Evolutionary conservation across 2,797 vertebrate genomes (phyloP).

Genomic region (Brachymystax lenok): DNA sequence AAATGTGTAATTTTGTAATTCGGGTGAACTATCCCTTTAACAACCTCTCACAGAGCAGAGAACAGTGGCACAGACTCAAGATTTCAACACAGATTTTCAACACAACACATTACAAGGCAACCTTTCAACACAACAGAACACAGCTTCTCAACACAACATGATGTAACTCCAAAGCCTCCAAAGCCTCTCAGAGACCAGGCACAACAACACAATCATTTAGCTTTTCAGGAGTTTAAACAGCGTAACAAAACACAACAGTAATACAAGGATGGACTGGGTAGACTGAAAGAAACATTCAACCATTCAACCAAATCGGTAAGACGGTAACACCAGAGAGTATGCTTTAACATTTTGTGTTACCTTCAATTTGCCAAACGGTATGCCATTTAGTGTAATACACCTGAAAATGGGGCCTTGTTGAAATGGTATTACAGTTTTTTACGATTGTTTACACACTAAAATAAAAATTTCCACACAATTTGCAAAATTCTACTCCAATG

Average conservation of each 20-base stretch:
- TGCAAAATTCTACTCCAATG: too few relatives aligned
- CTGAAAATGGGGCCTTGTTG: neutral
- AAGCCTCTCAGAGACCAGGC: neutral
- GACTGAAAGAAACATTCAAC: too few relatives aligned
- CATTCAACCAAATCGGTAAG: too few relatives aligned
- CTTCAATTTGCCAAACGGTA: neutral
- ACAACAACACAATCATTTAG: neutral
- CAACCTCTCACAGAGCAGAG: slow-evolving; percentile 58
- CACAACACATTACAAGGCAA: too few relatives aligned
- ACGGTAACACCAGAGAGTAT: neutral
- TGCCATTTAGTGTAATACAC: neutral
- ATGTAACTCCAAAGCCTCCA: too few relatives aligned
- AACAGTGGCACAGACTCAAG: neutral
- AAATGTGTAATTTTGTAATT: too few relatives aligned
- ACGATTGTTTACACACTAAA: too few relatives aligned
- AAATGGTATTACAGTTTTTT: slow-evolving; percentile 9
- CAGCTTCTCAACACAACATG: too few relatives aligned
- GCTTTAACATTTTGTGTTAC: neutral
- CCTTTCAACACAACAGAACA: too few relatives aligned
- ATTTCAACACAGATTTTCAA: neutral
- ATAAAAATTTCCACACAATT: too few relatives aligned
- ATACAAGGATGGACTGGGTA: too few relatives aligned
- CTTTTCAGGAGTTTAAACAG: neutral
- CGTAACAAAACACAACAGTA: neutral
- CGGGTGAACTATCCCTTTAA: slow-evolving; percentile 27